phyloP scores from a whole-genome alignment of 2,113 vertebrate species.

The Stegostoma tigrinum region DNA sequence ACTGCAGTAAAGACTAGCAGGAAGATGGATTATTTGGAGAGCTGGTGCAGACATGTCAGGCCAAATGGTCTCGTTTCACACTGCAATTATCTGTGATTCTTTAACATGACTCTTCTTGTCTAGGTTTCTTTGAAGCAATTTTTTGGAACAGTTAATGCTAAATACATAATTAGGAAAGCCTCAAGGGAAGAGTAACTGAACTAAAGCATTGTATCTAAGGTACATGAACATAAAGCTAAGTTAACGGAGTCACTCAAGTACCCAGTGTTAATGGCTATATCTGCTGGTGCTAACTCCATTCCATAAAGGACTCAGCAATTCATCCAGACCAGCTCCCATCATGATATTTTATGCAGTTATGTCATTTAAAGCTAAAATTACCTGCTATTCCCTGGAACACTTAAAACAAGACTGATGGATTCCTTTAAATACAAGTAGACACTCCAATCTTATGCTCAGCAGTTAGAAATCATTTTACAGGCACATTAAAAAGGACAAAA shows the following conservation, averaged over 20 bases:
- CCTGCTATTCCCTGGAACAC: background rate
- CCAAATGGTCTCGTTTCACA: no score
- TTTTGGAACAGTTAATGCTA: background rate
- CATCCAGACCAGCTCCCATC: background rate
- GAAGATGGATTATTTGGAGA: no score
- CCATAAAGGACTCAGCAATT: constrained; percentile 1
- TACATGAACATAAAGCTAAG: background rate
- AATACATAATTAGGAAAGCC: background rate
- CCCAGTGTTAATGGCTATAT: background rate
- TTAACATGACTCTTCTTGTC: background rate
- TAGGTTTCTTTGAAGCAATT: background rate
- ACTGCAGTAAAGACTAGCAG: no score
- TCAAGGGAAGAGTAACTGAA: background rate
- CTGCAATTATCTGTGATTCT: no score
- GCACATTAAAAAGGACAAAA: background rate
- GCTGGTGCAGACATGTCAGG: no score
- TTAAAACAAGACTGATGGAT: background rate
- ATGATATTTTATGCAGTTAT: background rate
- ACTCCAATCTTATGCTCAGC: background rate
- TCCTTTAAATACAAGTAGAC: background rate
- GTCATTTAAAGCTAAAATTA: background rate
- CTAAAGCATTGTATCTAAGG: background rate
- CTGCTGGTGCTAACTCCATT: background rate
- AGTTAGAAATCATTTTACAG: background rate
- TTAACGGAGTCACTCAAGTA: background rate